These are phyloP conservation scores for Archips crataeganus DNA, from an alignment of 2,888 invertebrate genomes.

Conservation along the genomic window DNA sequence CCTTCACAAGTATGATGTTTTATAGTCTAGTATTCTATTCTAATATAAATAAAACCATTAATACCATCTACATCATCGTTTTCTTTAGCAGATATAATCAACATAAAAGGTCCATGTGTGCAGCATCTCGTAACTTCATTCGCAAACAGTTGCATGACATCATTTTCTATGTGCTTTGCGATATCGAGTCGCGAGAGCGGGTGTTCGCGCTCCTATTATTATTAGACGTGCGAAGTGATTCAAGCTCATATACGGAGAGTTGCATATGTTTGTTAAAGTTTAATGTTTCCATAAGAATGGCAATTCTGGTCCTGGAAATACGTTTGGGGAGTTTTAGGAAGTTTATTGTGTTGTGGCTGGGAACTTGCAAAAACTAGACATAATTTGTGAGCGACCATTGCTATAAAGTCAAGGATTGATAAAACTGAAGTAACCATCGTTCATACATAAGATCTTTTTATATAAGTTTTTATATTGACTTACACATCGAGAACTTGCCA, in stretches of 20 bases:
- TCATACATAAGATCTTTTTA: neutral
- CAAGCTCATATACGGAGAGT: slow-evolving; percentile 6
- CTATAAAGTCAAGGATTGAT: neutral
- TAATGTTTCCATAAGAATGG: neutral
- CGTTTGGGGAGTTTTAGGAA: too few species aligned
- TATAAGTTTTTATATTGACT: neutral
- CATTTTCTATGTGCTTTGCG: slow-evolving; percentile 17
- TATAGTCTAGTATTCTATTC: too few species aligned
- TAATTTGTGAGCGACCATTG: neutral
- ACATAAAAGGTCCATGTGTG: slow-evolving; percentile 23
- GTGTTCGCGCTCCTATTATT: slow-evolving; percentile 21
- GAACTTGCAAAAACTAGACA: neutral
- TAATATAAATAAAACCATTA: too few species aligned
- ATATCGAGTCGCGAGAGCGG: slow-evolving; percentile 6
- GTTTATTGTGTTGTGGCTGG: too few species aligned
- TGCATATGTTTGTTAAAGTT: neutral
- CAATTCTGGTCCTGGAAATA: too few species aligned
- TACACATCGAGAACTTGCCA: too few species aligned
- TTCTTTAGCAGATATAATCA: slow-evolving; percentile 3
- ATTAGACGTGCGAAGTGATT: slow-evolving; percentile 20
- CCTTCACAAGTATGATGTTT: too few species aligned
- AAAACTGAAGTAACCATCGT: neutral
- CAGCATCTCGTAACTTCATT: slow-evolving; percentile 23
- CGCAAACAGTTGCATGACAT: slow-evolving; percentile 39
- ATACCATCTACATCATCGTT: neutral